Evolutionary conservation across 2,113 vertebrate genomes (phyloP).

Genomic region (Chauna torquata): DNA sequence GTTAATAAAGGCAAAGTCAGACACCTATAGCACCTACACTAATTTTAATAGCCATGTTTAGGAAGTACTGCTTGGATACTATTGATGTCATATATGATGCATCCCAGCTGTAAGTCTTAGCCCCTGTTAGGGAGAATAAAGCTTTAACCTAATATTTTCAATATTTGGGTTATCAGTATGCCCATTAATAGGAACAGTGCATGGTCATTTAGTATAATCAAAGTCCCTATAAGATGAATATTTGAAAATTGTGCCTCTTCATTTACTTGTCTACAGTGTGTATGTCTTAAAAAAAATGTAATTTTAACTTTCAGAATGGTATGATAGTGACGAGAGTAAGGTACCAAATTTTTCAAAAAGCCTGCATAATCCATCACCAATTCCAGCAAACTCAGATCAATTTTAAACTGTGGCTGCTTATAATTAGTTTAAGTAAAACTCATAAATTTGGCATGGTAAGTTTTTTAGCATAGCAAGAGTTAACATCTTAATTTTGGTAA

Average conservation of each 20-base stretch:
- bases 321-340: background rate
- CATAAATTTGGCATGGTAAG: background rate
- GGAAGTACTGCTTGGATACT: background rate
- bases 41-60: background rate
- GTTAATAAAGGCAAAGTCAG: background rate
- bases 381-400: background rate
- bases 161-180: background rate
- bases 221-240: background rate
- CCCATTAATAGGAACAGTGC: background rate
- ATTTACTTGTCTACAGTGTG: background rate
- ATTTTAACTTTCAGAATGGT: background rate
- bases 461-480: background rate
- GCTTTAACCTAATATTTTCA: background rate
- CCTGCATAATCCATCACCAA: background rate
- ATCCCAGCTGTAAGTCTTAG: background rate
- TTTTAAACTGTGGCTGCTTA: background rate
- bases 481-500: background rate
- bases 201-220: background rate
- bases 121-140: background rate
- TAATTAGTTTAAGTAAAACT: background rate
- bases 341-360: background rate
- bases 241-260: background rate
- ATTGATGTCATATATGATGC: background rate
- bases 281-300: background rate
- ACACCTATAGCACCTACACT: background rate